Conservation (phyloP, 2,797 vertebrate species). For the Babyrousa celebensis region DNA sequence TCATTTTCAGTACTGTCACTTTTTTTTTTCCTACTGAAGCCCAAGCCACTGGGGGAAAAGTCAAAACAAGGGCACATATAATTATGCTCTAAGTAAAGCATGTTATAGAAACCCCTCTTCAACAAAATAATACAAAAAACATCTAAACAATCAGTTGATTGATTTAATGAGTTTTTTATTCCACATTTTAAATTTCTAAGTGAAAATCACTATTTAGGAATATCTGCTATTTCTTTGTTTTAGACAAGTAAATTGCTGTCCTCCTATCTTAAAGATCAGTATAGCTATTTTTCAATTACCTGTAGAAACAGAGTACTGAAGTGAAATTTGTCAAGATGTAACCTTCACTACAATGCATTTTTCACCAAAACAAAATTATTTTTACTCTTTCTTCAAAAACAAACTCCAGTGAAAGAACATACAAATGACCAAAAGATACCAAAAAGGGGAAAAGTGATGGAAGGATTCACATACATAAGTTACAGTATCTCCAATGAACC, state of each 20-base stretch:
- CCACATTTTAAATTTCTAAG: slow-evolving; percentile 48
- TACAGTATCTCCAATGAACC: neutral
- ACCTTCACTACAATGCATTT: slow-evolving; percentile 10
- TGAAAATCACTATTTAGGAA: slow-evolving; percentile 60
- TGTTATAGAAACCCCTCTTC: slow-evolving; percentile 22
- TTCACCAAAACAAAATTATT: slow-evolving; percentile 54
- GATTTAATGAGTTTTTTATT: slow-evolving; percentile 34
- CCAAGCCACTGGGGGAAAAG: neutral
- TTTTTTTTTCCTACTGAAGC: slow-evolving; percentile 36
- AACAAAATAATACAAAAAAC: slow-evolving; percentile 22
- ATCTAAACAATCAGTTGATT: slow-evolving; percentile 52
- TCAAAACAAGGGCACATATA: slow-evolving; percentile 16
- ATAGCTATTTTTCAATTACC: slow-evolving; percentile 18
- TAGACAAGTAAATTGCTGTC: neutral
- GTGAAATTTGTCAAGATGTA: slow-evolving; percentile 33
- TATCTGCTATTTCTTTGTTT: slow-evolving; percentile 27
- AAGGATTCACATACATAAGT: neutral
- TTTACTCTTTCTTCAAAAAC: slow-evolving; percentile 58
- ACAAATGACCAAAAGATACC: neutral
- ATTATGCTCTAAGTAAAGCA: slow-evolving; percentile 54
- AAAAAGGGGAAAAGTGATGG: neutral
- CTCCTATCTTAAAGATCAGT: slow-evolving; percentile 34
- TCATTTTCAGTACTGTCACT: slow-evolving; percentile 34
- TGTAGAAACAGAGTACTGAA: neutral
- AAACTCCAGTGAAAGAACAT: slow-evolving; percentile 61